Conservation (phyloP, 2,888 invertebrate species). For the Sphaerophoria taeniata region DNA sequence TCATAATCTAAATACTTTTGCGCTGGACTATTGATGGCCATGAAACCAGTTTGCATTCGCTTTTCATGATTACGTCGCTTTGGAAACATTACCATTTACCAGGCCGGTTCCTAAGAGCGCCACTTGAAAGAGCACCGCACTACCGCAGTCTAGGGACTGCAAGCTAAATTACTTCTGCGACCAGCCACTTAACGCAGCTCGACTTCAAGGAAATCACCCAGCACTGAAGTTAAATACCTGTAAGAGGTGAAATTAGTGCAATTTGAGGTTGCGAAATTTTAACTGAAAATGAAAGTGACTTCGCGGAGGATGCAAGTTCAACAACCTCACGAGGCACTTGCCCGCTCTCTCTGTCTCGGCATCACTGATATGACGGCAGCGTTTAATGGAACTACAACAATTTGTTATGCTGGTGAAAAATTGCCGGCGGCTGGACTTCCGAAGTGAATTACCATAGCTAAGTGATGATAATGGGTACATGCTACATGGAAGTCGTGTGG, state of each 20-base stretch:
- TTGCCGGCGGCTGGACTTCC: background rate
- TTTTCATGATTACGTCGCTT: conserved; percentile 34
- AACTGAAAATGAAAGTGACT: conserved; percentile 21
- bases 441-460: conserved; percentile 8
- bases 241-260: conserved; percentile 27
- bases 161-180: background rate
- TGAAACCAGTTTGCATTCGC: conserved; percentile 41
- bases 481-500: conserved; percentile 7
- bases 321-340: conserved; percentile 30
- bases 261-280: conserved; percentile 4
- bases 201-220: conserved; percentile 29
- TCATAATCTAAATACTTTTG: conserved; percentile 7
- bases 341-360: background rate
- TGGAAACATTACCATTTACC: background rate
- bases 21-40: conserved; percentile 33
- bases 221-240: background rate
- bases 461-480: conserved; percentile 21
- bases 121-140: background rate
- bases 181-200: background rate
- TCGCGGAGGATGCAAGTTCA: conserved; percentile 21
- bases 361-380: background rate
- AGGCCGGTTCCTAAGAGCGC: conserved; percentile 24
- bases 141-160: background rate
- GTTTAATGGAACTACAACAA: background rate
- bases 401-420: background rate